A percentile compares a stretch with the other conserved stretches of the same genome.
These are phyloP conservation scores for Pomacea canaliculata DNA, from an alignment of 2,888 invertebrate genomes.

Conservation along the genomic window DNA sequence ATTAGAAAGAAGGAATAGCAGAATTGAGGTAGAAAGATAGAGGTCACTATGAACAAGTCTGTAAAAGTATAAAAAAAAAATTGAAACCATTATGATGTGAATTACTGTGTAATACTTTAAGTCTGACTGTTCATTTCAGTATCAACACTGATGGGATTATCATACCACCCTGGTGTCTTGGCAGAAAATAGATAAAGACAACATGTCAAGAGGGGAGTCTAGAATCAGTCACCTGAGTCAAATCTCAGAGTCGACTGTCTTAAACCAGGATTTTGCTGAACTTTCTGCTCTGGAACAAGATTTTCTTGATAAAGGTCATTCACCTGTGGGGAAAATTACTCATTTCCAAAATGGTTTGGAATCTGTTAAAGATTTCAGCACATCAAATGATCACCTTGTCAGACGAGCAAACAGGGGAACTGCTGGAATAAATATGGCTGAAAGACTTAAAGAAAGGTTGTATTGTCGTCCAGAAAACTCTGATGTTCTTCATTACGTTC, in stretches of 20 bases:
- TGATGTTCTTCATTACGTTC: slow-evolving; percentile 43
- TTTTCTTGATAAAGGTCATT: slow-evolving; percentile 16
- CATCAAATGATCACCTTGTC: slow-evolving; percentile 24
- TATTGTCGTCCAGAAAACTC: slow-evolving; percentile 57
- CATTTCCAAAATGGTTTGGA: slow-evolving; percentile 21
- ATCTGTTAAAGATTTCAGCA: slow-evolving; percentile 24
- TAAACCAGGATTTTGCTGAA: slow-evolving; percentile 51
- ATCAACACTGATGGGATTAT: too few species aligned
- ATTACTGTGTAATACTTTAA: too few species aligned
- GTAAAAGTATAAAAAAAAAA: too few species aligned
- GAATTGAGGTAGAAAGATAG: too few species aligned
- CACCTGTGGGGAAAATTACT: slow-evolving; percentile 20
- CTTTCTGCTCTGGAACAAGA: slow-evolving; percentile 29
- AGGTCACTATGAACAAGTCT: too few species aligned
- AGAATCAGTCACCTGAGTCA: slow-evolving; percentile 47
- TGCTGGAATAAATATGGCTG: slow-evolving; percentile 38
- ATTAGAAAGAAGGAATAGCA: too few species aligned
- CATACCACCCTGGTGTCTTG: too few species aligned
- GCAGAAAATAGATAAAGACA: slow-evolving; percentile 3
- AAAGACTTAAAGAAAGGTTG: slow-evolving; percentile 51
- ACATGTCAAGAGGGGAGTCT: slow-evolving; percentile 48
- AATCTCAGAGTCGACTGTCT: slow-evolving; percentile 55
- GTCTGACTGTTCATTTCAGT: too few species aligned
- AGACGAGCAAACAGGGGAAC: slow-evolving; percentile 28
- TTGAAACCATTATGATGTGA: too few species aligned